Base-by-base conservation (phyloP, 2,888 invertebrate species). In the Micropterix aruncella region DNA sequence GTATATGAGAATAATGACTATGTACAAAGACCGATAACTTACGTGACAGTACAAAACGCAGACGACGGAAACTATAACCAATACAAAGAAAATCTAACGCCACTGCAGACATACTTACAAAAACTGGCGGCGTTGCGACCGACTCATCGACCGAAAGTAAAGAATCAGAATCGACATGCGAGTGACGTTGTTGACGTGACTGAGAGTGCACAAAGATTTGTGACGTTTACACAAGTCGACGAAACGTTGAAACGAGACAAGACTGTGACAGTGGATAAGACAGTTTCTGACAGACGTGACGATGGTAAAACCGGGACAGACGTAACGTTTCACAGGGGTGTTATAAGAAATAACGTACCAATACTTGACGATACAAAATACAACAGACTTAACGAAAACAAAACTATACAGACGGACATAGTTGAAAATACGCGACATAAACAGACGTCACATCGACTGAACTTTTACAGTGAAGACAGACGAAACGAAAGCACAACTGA, bases 131-230 rank as follows among this genome's bases (percentile, higher is more conserved):
- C 5, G 12, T 27, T 27, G 27, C 27, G n/a, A n/a, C n/a, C n/a
- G n/a, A n/a, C n/a, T n/a, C n/a, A n/a, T n/a, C n/a, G n/a, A n/a
- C n/a, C n/a, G n/a, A n/a, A n/a, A n/a, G n/a, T n/a, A n/a, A n/a
- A n/a, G n/a, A n/a, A n/a, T n/a, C n/a, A n/a, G n/a, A n/a, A n/a
- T n/a, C n/a, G n/a, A n/a, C n/a, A n/a, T n/a, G n/a, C n/a, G n/a
- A n/a, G n/a, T n/a, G n/a, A n/a, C n/a, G n/a, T n/a, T n/a, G 48
- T 56, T 3, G 63, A 68, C 3, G 47, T 48, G 3, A 69, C 68
- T 47, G 63, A 65, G 51, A 65, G 66, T 51, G 52, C 62, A 39
- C 65, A 66, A 50, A 70, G 67, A 60, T 57, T 72, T 44, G 61
- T 69, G 43, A 72, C 71, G 49, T 72, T 72, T 51, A 65, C 69